phyloP scores from a whole-genome alignment of 2,888 invertebrate species.

The Noctuana brunneofusca region DNA sequence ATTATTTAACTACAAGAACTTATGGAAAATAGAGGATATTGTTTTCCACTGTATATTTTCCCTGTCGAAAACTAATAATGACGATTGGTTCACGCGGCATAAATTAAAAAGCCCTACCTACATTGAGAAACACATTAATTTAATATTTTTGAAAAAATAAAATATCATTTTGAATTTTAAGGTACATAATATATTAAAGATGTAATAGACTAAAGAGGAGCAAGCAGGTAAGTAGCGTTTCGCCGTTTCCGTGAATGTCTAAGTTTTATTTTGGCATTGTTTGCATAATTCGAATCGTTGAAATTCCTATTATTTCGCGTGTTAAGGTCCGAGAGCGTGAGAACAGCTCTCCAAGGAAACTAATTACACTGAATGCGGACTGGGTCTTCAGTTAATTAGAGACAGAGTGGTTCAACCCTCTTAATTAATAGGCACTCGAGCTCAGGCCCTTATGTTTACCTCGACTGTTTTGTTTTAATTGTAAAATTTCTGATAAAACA shows the following conservation, averaged over 20 bases:
- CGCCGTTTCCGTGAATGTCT: slow-evolving; percentile 12
- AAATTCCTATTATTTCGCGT: slow-evolving; percentile 64
- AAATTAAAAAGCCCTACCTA: too few species aligned
- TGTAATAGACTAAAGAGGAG: slow-evolving; percentile 5
- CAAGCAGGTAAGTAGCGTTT: slow-evolving; percentile 4
- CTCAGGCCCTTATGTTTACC: slow-evolving; percentile 69
- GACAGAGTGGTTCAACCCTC: slow-evolving; percentile 78
- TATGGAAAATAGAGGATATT: too few species aligned
- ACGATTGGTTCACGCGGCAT: too few species aligned
- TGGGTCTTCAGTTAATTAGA: slow-evolving; percentile 82
- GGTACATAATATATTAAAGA: background rate
- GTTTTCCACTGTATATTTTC: too few species aligned
- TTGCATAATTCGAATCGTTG: slow-evolving; percentile 69
- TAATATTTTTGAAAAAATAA: too few species aligned
- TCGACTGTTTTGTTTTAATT: slow-evolving; percentile 76
- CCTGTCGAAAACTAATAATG: too few species aligned
- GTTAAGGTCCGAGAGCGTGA: slow-evolving; percentile 71
- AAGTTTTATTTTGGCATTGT: slow-evolving; percentile 42
- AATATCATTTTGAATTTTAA: too few species aligned
- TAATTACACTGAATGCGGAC: slow-evolving; percentile 79
- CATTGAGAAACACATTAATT: too few species aligned
- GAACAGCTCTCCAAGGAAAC: slow-evolving; percentile 77
- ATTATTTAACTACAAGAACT: too few species aligned
- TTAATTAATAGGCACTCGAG: slow-evolving; percentile 78
- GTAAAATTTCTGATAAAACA: slow-evolving; percentile 73